These are phyloP conservation scores for Mustelus asterias DNA, from an alignment of 2,113 vertebrate genomes.

Conservation along the genomic window DNA sequence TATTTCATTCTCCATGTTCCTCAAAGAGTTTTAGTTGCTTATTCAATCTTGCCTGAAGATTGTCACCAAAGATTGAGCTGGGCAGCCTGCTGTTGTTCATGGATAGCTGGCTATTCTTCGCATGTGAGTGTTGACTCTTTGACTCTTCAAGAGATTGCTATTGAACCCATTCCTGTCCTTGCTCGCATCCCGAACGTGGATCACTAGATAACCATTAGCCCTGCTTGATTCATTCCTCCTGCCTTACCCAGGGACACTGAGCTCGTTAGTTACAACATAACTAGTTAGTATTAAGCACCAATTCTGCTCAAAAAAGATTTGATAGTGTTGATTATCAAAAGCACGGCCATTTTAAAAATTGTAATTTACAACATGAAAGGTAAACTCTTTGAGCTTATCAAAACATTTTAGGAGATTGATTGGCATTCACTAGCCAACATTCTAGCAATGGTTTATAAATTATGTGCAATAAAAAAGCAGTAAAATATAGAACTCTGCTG, in stretches of 20 bases:
- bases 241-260: neutral
- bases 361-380: neutral
- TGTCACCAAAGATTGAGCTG: neutral
- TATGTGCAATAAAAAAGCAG: neutral
- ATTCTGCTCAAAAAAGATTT: neutral
- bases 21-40: neutral
- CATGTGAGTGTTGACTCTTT: neutral
- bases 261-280: neutral
- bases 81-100: neutral
- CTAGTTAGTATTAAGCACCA: neutral
- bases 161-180: neutral
- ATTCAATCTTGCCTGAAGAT: neutral
- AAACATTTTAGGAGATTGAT: neutral
- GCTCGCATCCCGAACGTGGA: neutral
- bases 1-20: neutral
- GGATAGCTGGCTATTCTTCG: neutral
- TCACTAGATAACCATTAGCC: neutral
- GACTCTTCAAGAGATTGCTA: neutral
- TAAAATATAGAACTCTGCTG: neutral
- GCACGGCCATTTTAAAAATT: neutral
- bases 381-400: neutral
- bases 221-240: neutral
- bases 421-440: neutral
- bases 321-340: neutral
- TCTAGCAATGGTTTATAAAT: neutral